Conservation (phyloP, 2,113 vertebrate genomes). For the Ginglymostoma cirratum region DNA sequence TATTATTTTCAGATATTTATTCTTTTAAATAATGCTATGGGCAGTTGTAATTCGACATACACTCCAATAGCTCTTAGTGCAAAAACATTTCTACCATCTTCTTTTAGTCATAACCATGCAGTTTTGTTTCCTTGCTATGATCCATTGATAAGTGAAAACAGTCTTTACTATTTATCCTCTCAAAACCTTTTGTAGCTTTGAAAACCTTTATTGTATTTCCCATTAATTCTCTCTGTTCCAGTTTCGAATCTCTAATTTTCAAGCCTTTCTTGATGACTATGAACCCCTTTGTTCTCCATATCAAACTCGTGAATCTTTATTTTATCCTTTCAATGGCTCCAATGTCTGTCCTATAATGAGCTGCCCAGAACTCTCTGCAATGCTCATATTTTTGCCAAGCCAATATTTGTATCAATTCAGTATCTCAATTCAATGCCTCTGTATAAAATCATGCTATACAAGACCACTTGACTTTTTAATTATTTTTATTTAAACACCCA, state of each 20-base stretch:
- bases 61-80: background rate
- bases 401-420: background rate
- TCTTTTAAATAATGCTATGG: background rate
- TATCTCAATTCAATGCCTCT: background rate
- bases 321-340: background rate
- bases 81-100: background rate
- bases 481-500: background rate
- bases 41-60: background rate
- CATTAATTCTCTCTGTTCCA: conserved; percentile 31
- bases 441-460: background rate
- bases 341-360: background rate
- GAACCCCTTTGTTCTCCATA: background rate
- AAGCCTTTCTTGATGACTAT: background rate
- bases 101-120: background rate
- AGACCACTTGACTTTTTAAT: background rate
- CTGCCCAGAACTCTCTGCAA: background rate
- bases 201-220: conserved; percentile 23
- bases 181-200: background rate
- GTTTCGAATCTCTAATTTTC: conserved; percentile 15
- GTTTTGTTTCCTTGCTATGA: background rate
- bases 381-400: background rate
- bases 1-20: background rate
- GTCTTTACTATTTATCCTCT: background rate
- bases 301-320: conserved; percentile 19
- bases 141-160: background rate